phyloP scores from a whole-genome alignment of 1,140 invertebrate species.

The Hormaphis cornu region DNA sequence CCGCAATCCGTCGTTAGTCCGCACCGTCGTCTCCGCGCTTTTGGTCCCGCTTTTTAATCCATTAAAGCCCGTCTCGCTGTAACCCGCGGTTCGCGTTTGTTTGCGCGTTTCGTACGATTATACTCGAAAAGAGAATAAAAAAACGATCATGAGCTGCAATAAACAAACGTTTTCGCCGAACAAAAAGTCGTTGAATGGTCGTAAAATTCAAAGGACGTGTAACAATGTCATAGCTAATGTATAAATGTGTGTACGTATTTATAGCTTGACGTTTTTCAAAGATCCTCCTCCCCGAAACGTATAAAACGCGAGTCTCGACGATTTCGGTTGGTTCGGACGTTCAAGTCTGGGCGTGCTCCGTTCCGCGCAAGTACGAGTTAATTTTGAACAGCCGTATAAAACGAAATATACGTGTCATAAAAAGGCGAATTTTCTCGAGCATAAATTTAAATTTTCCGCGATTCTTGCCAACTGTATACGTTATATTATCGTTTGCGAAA shows the following conservation, averaged over 20 bases:
- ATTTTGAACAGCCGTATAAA: too few species aligned
- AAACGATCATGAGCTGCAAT: neutral
- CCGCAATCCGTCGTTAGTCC: too few species aligned
- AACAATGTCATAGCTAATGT: too few species aligned
- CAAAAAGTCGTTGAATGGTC: conserved; percentile 13
- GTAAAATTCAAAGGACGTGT: conserved; percentile 7
- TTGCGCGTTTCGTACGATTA: neutral
- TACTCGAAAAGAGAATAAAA: neutral
- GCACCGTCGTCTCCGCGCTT: too few species aligned
- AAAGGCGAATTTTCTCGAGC: too few species aligned
- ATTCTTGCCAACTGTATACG: too few species aligned
- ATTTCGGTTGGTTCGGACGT: conserved; percentile 2
- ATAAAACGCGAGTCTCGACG: neutral
- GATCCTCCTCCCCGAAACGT: neutral
- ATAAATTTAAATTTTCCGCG: too few species aligned
- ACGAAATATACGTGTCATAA: too few species aligned
- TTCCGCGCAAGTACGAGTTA: too few species aligned
- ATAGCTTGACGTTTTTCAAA: neutral
- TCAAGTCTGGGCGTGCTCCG: neutral
- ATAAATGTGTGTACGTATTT: too few species aligned
- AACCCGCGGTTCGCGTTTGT: neutral
- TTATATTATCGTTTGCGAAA: too few species aligned
- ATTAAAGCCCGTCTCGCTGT: neutral
- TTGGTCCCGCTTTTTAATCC: neutral
- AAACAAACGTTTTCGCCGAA: neutral